Evolutionary conservation across 2,113 vertebrate species (phyloP).

Genomic region (Myodes glareolus): DNA sequence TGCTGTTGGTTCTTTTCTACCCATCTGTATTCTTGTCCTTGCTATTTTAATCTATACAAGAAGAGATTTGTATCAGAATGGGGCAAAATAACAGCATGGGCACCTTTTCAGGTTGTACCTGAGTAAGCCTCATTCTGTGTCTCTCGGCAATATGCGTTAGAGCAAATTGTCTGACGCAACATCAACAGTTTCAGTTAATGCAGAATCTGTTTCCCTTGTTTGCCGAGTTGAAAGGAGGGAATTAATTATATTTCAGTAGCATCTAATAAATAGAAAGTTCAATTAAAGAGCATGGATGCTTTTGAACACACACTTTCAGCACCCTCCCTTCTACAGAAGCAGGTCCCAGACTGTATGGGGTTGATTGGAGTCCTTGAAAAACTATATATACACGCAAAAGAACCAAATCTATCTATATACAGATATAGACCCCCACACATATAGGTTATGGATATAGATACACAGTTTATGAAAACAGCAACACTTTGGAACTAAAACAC

Average conservation of each 20-base stretch:
- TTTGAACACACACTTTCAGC: constrained; percentile 60
- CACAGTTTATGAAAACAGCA: not conserved
- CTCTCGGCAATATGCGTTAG: constrained; percentile 66
- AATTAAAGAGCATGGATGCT: constrained; percentile 23
- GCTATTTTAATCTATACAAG: constrained; percentile 45
- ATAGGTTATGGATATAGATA: not conserved
- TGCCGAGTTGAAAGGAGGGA: constrained; percentile 45
- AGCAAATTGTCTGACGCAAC: constrained; percentile 69
- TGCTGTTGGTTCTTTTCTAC: constrained; percentile 11
- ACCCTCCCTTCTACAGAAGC: not conserved
- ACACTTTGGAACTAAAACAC: not conserved
- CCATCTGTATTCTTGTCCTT: constrained; percentile 50
- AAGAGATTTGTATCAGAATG: constrained; percentile 48
- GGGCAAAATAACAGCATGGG: constrained; percentile 12
- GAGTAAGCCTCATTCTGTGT: constrained; percentile 33
- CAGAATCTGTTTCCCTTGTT: constrained; percentile 66
- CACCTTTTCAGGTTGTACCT: constrained; percentile 60
- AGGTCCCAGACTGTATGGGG: not conserved
- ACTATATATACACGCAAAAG: not conserved
- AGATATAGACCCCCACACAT: not conserved
- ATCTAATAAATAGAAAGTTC: constrained; percentile 73
- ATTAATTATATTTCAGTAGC: constrained; percentile 43
- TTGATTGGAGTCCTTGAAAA: constrained; percentile 55
- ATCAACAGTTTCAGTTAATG: constrained; percentile 66
- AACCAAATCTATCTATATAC: not conserved